Evolutionary conservation across 2,797 vertebrate genomes (phyloP).

Genomic region (Cossypha dichroa): DNA sequence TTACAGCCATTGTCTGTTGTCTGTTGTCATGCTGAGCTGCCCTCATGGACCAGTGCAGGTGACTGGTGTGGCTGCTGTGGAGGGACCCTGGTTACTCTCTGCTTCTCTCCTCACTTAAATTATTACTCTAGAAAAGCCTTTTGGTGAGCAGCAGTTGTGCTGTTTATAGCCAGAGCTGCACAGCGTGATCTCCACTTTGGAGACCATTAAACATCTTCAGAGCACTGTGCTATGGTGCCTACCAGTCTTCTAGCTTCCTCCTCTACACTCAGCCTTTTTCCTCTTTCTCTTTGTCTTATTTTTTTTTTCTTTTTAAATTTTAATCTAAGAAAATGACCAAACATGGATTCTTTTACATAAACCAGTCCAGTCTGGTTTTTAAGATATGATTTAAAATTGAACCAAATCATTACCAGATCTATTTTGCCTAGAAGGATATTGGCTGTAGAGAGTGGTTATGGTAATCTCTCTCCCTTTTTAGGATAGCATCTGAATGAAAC

Average conservation of each 20-base stretch:
- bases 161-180: neutral
- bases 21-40: neutral
- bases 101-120: neutral
- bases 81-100: neutral
- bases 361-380: neutral
- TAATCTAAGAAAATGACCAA: neutral
- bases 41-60: rapidly evolving
- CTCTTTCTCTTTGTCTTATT: neutral
- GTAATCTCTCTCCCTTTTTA: neutral
- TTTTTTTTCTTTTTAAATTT: neutral
- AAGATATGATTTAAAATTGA: neutral
- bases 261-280: neutral
- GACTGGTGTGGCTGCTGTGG: neutral
- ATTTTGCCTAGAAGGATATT: neutral
- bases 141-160: neutral
- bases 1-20: neutral
- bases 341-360: neutral
- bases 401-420: neutral
- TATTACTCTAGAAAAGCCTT: neutral
- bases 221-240: neutral
- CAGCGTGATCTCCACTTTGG: neutral
- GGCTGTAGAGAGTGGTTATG: neutral
- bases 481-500: neutral
- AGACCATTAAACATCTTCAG: neutral
- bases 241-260: neutral